phyloP scores from a whole-genome alignment of 2,797 vertebrate genomes.

The Paratrypauchen microcephalus region DNA sequence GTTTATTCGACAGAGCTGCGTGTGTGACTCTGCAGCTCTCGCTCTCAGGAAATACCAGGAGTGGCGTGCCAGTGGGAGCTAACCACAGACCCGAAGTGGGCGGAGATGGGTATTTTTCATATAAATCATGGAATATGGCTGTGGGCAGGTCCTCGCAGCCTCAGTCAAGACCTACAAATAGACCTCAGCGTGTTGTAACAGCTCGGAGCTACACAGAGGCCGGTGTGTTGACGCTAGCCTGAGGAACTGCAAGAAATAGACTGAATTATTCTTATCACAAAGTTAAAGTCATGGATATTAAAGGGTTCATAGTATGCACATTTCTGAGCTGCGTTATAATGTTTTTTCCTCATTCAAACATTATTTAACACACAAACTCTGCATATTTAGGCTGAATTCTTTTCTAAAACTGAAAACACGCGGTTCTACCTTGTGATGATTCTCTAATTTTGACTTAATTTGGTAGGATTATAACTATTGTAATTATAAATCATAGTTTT shows the following conservation, averaged over 20 bases:
- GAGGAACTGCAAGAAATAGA: conserved; percentile 14
- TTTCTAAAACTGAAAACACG: no score
- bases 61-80: conserved; percentile 70
- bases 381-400: no score
- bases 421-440: no score
- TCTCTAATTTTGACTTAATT: no score
- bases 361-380: no score
- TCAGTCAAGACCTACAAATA: conserved; percentile 64
- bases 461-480: no score
- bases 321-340: no score
- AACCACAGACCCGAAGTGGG: conserved; percentile 67
- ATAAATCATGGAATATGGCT: conserved; percentile 71
- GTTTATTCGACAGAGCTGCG: conserved; percentile 53
- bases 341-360: no score
- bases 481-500: no score
- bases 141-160: conserved; percentile 56
- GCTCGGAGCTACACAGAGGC: conserved; percentile 68
- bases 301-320: no score
- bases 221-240: conserved; percentile 50
- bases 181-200: conserved; percentile 61
- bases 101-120: conserved; percentile 70
- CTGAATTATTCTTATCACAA: no score
- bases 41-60: conserved; percentile 67
- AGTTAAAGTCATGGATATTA: conserved; percentile 46
- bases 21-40: conserved; percentile 67